Evolutionary conservation across 2,888 invertebrate species (phyloP), one percentile per base, ranked within the genome.

Genomic region (Pristionchus mayeri): DNA sequence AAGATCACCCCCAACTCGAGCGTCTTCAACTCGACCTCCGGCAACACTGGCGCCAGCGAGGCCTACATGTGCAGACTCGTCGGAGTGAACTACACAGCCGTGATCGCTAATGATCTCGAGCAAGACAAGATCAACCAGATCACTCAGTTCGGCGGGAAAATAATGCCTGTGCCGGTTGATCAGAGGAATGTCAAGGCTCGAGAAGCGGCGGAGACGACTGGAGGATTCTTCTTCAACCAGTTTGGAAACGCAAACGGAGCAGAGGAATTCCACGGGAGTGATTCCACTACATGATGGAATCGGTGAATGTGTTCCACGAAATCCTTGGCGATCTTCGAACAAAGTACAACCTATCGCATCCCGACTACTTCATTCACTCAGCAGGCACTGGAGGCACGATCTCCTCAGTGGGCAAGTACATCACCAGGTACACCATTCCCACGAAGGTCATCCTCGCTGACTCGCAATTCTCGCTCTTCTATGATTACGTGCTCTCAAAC

Each of bases 361-460:
- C 90, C 1, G 87, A 90, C 85, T 91, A 87, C 81, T 91, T 91
- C 80, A 87, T 91, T 1, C 91, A 91, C 83, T 85, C 88, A 0
- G 90, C 91, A 2, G 91, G 91, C 50, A 91, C 91, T 0, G 91
- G 90, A 16, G 90, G 90, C 27, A 91, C 91, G 0, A 90, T 91
- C 50, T 88, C 89, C 0, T 90, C 90, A 0, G 91, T 91, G 13
- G 91, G 91, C 0, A 84, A 91, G 27, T 91, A 90, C 54, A 87
- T 90, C 11, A 85, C 86, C 24, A 86, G 90, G 60, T 90, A 91
- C 85, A 85, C 76, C 50, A 80, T 88, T 3, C 87, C 87, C 6
- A 91, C 91, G 7, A 85, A 87, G 84, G 88, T 90, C 9, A 85
- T 91, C 27, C 86, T 91, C 48, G 87, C 90, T 24, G 91, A 91